Conservation (phyloP, 2,113 vertebrate genomes). For the Crotalus viridis region DNA sequence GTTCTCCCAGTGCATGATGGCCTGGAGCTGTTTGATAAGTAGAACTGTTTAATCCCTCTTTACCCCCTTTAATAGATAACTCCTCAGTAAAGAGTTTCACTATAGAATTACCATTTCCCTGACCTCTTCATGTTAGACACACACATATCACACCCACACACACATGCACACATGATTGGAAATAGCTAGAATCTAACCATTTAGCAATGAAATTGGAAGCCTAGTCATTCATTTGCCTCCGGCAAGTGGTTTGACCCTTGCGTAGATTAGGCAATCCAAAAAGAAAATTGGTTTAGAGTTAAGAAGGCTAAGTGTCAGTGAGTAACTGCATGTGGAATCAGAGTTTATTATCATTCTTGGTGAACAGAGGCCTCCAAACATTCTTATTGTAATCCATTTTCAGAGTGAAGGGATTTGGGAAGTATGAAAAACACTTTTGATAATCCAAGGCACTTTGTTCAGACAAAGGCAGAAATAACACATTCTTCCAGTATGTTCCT, state of each 20-base stretch:
- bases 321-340: background rate
- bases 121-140: background rate
- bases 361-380: background rate
- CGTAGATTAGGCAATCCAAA: background rate
- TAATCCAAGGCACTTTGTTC: background rate
- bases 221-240: background rate
- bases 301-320: background rate
- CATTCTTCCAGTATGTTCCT: background rate
- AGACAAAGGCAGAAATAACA: background rate
- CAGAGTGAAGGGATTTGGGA: background rate
- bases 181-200: accelerated
- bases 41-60: background rate
- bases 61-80: background rate
- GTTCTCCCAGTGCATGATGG: background rate
- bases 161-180: background rate
- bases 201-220: background rate
- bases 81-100: background rate
- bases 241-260: background rate
- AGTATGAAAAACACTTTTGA: background rate
- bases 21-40: slow-evolving; percentile 7
- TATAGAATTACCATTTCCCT: background rate
- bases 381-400: background rate
- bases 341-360: background rate
- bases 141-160: accelerated
- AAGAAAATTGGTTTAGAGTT: background rate